A percentile compares a stretch with the other conserved stretches of the same genome.
phyloP scores from a whole-genome alignment of 2,797 vertebrate genomes.

The Pogoniulus pusillus region DNA sequence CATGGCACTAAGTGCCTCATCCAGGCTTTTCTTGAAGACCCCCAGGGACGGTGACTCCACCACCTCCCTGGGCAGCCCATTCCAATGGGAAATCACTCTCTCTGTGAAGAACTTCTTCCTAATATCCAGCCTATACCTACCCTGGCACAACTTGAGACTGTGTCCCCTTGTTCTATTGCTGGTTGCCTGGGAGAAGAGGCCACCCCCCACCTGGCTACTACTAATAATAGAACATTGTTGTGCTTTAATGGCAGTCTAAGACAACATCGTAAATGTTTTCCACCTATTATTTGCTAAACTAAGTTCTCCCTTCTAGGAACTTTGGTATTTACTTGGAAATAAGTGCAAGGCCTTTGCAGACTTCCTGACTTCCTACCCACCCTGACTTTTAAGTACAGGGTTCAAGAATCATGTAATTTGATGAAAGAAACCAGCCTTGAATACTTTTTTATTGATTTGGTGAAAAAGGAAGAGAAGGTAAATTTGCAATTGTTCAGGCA shows the following conservation, averaged over 20 bases:
- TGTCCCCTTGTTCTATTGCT: no score
- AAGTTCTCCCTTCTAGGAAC: not conserved
- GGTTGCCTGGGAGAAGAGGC: no score
- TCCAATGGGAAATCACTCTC: no score
- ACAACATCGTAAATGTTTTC: not conserved
- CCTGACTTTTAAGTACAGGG: not conserved
- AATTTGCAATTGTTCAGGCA: not conserved
- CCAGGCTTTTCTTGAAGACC: no score
- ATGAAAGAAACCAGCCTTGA: not conserved
- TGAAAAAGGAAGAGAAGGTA: not conserved
- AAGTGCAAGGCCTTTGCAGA: not conserved
- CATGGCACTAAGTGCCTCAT: no score
- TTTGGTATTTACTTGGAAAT: not conserved
- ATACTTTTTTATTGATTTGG: constrained; percentile 1
- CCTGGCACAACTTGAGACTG: no score
- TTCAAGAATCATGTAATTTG: not conserved
- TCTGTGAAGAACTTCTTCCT: no score
- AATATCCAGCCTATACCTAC: no score
- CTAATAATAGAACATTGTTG: not conserved
- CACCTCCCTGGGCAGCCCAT: no score
- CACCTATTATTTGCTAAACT: not conserved
- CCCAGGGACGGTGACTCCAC: no score
- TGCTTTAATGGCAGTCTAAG: not conserved
- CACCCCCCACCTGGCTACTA: no score
- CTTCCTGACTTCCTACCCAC: not conserved